Percentiles rank a stretch among this genome's conserved stretches.
Evolutionary conservation across 2,797 vertebrate species (phyloP).

Genomic region (Sardinella longiceps): DNA sequence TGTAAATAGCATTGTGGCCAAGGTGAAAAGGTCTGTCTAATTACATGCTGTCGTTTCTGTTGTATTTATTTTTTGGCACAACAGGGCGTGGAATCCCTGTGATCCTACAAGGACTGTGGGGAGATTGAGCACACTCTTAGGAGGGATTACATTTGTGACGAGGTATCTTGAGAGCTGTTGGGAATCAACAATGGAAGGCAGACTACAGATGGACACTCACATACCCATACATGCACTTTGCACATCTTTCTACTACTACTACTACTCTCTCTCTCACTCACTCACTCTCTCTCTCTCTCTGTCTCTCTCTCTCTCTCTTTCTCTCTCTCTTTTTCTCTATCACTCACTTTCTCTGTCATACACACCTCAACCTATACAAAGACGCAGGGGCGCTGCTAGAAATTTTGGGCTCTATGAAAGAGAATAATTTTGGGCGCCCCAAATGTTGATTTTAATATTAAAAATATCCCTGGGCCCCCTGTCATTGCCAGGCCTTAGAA

Average conservation of each 20-base stretch:
- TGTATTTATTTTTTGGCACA: not conserved
- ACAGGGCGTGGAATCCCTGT: not conserved
- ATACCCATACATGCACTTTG: not conserved
- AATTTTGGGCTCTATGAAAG: too few species aligned
- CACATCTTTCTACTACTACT: too few species aligned
- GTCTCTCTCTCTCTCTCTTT: too few species aligned
- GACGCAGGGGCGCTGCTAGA: not conserved
- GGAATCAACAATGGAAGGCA: not conserved
- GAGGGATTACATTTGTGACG: not conserved
- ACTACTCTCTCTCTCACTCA: too few species aligned
- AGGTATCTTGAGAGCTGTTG: constrained; percentile 2
- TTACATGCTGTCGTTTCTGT: not conserved
- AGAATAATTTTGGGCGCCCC: too few species aligned
- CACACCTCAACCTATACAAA: not conserved
- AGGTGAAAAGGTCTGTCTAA: not conserved
- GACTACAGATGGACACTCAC: not conserved
- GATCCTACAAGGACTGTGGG: not conserved
- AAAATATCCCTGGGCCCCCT: too few species aligned
- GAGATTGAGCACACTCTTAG: not conserved
- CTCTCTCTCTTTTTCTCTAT: too few species aligned
- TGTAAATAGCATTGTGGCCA: not conserved
- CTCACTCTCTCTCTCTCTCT: too few species aligned
- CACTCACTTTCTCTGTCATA: too few species aligned
- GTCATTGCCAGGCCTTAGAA: too few species aligned
- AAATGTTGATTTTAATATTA: too few species aligned